phyloP scores from a whole-genome alignment of 2,113 vertebrate genomes.

The Arenaria interpres region DNA sequence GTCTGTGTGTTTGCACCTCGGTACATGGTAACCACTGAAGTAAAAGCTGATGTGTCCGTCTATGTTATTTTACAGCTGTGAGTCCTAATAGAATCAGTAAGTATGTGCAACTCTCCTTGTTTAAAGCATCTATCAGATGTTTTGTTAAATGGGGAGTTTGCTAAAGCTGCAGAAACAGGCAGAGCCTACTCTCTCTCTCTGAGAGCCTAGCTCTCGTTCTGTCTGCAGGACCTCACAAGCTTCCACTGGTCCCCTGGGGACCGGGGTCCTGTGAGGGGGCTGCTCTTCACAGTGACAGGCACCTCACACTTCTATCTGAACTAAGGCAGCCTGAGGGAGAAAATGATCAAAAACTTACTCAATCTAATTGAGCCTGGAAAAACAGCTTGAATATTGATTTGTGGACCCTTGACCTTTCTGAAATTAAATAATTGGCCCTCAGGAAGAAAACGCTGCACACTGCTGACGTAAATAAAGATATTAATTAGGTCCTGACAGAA shows the following conservation, averaged over 20 bases:
- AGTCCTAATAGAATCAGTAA: background rate
- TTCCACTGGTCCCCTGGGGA: background rate
- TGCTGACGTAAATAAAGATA: conserved; percentile 1
- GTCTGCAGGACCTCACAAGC: background rate
- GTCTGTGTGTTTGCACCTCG: background rate
- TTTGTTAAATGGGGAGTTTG: background rate
- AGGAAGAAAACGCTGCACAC: background rate
- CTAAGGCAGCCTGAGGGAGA: background rate
- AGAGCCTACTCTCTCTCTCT: background rate
- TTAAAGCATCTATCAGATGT: background rate
- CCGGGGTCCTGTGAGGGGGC: background rate
- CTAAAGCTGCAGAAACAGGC: background rate
- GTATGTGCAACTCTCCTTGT: background rate
- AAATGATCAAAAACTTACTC: background rate
- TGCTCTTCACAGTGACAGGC: background rate
- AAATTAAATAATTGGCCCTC: conserved; percentile 7
- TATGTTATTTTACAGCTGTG: background rate
- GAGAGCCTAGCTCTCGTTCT: background rate
- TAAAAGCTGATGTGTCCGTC: background rate
- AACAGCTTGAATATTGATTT: conserved; percentile 28
- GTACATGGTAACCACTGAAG: background rate
- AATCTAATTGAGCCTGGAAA: background rate
- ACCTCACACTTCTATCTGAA: background rate
- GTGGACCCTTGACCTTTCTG: background rate
- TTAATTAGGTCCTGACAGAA: conserved; percentile 16